Percentiles rank a stretch among this genome's conserved stretches.
phyloP scores from a whole-genome alignment of 2,113 vertebrate species.

The Oryzias javanicus region DNA sequence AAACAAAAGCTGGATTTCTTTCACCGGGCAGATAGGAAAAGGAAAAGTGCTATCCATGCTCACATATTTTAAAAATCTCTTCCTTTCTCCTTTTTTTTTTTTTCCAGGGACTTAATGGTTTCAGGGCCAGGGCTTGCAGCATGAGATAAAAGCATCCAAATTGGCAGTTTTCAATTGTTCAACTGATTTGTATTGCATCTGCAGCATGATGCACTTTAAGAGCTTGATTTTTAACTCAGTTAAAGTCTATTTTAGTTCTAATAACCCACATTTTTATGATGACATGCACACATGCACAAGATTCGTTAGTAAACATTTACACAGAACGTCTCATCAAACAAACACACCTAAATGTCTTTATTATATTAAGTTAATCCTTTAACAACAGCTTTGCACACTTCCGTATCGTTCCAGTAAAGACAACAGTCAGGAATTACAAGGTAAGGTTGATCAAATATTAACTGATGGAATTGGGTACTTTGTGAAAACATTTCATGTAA shows the following conservation, averaged over 20 bases:
- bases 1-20: background rate
- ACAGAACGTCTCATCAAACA: background rate
- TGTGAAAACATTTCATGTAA: background rate
- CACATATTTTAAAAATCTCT: background rate
- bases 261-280: background rate
- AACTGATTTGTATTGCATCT: constrained; percentile 38
- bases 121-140: constrained; percentile 16
- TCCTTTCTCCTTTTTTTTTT: constrained; percentile 7
- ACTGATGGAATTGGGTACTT: background rate
- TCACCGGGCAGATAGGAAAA: background rate
- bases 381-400: background rate
- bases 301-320: background rate
- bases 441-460: background rate
- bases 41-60: background rate
- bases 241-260: background rate
- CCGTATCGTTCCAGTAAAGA: background rate
- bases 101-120: constrained; percentile 8
- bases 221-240: constrained; percentile 13
- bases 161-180: constrained; percentile 27
- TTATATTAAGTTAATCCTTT: background rate
- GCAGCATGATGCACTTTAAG: constrained; percentile 12
- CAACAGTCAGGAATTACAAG: background rate
- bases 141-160: constrained; percentile 40
- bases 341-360: no score
- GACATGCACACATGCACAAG: background rate